phyloP scores from a whole-genome alignment of 1,140 invertebrate genomes.

The Sipha flava region DNA sequence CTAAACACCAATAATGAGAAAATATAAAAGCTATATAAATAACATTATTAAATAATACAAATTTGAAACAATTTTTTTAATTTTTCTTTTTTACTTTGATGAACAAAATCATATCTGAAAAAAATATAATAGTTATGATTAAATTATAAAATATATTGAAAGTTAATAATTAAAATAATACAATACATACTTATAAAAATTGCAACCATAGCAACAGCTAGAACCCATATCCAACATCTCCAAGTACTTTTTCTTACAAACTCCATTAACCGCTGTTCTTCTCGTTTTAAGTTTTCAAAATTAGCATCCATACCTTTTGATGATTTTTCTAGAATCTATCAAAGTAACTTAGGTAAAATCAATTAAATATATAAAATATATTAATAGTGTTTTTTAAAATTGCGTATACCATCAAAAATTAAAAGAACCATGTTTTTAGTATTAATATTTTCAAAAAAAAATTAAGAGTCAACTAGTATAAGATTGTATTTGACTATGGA shows the following conservation, averaged over 20 bases:
- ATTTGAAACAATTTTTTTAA: background rate
- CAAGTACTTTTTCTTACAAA: slow-evolving; percentile 71
- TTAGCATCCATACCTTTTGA: slow-evolving; percentile 70
- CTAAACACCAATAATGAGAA: no score
- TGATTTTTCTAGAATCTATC: slow-evolving; percentile 63
- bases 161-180: background rate
- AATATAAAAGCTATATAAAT: no score
- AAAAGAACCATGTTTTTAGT: no score
- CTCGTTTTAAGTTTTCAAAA: slow-evolving; percentile 61
- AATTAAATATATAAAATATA: background rate
- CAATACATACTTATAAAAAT: slow-evolving; percentile 73
- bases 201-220: slow-evolving; percentile 70
- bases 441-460: no score
- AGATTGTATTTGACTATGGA: no score
- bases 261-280: slow-evolving; percentile 71
- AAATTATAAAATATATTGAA: background rate
- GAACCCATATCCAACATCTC: slow-evolving; percentile 89
- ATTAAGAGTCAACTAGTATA: no score
- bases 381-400: no score
- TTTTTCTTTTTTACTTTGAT: slow-evolving; percentile 66
- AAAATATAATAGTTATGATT: background rate
- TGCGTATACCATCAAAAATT: no score
- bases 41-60: no score
- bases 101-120: slow-evolving; percentile 68
- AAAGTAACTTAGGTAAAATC: background rate